Evolutionary conservation across 2,797 vertebrate genomes (phyloP).

Genomic region (Fistularia commersonii): DNA sequence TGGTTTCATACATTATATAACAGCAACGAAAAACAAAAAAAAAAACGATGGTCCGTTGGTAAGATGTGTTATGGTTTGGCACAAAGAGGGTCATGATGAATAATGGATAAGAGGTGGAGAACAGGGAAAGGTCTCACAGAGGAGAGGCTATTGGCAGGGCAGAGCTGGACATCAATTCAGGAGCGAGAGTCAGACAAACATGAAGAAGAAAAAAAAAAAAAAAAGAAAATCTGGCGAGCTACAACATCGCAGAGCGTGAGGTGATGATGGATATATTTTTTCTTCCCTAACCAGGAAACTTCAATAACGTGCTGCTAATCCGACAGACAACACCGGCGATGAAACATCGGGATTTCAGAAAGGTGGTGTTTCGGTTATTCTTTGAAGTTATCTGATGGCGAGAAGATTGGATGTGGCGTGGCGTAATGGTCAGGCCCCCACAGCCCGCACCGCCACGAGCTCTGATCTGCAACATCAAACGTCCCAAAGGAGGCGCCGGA

Average conservation of each 20-base stretch:
- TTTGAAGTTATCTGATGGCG: conserved; percentile 66
- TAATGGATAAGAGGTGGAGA: conserved; percentile 56
- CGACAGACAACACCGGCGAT: conserved; percentile 35
- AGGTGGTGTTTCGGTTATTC: conserved; percentile 42
- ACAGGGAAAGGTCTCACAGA: conserved; percentile 47
- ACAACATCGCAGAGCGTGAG: conserved; percentile 30
- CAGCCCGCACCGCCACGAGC: conserved; percentile 29
- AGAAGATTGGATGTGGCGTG: conserved; percentile 49
- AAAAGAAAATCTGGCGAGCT: conserved; percentile 17
- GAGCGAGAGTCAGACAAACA: conserved; percentile 28
- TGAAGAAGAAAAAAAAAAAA: no score
- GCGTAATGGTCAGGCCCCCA: conserved; percentile 42
- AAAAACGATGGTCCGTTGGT: conserved; percentile 29
- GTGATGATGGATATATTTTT: conserved; percentile 37
- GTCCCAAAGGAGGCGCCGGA: conserved; percentile 36
- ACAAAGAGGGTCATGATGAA: conserved; percentile 40
- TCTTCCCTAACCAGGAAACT: conserved; percentile 29
- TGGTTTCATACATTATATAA: conserved; percentile 31
- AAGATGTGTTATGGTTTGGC: conserved; percentile 34
- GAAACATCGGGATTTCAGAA: conserved; percentile 37
- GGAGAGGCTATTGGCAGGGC: conserved; percentile 42
- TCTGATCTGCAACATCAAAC: conserved; percentile 75
- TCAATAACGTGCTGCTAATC: conserved; percentile 44
- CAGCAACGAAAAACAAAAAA: no score
- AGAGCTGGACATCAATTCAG: conserved; percentile 51